These are phyloP conservation scores for Drosophila hydei DNA, from an alignment of 1,140 invertebrate genomes.

Conservation along the genomic window DNA sequence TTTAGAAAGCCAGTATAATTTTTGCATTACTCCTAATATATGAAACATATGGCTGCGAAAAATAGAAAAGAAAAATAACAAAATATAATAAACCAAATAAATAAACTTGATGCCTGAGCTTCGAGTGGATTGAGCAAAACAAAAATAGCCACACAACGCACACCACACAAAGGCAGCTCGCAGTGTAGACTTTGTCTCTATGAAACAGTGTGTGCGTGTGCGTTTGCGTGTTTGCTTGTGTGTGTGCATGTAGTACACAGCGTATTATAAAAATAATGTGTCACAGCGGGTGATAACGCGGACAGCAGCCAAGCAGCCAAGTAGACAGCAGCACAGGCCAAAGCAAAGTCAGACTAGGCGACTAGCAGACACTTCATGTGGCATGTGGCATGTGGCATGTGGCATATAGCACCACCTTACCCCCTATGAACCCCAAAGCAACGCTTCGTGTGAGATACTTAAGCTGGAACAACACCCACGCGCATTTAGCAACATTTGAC, in stretches of 20 bases:
- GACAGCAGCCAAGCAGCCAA: slow-evolving; percentile 38
- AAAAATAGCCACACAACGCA: slow-evolving; percentile 45
- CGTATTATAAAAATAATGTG: slow-evolving; percentile 81
- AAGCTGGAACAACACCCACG: slow-evolving; percentile 58
- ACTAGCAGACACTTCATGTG: slow-evolving; percentile 58
- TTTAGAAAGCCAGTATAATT: slow-evolving; percentile 66
- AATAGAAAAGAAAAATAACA: slow-evolving; percentile 21
- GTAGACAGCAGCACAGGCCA: slow-evolving; percentile 22
- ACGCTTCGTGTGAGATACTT: slow-evolving; percentile 41
- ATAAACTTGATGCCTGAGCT: slow-evolving; percentile 38
- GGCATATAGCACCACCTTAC: neutral
- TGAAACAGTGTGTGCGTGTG: slow-evolving; percentile 13
- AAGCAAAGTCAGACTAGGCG: slow-evolving; percentile 50
- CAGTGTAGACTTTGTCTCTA: slow-evolving; percentile 55
- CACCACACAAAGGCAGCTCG: slow-evolving; percentile 42
- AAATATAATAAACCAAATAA: slow-evolving; percentile 34
- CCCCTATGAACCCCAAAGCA: slow-evolving; percentile 11
- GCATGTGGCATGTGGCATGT: slow-evolving; percentile 53
- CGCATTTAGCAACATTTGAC: slow-evolving; percentile 47
- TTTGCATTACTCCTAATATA: slow-evolving; percentile 71
- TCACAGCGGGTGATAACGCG: slow-evolving; percentile 73
- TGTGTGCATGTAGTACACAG: slow-evolving; percentile 23
- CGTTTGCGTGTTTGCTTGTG: slow-evolving; percentile 21
- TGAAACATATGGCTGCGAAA: slow-evolving; percentile 60
- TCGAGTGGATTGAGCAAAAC: slow-evolving; percentile 47